Conservation (phyloP, 2,797 vertebrate species). For the Rhyacichthys aspro region DNA sequence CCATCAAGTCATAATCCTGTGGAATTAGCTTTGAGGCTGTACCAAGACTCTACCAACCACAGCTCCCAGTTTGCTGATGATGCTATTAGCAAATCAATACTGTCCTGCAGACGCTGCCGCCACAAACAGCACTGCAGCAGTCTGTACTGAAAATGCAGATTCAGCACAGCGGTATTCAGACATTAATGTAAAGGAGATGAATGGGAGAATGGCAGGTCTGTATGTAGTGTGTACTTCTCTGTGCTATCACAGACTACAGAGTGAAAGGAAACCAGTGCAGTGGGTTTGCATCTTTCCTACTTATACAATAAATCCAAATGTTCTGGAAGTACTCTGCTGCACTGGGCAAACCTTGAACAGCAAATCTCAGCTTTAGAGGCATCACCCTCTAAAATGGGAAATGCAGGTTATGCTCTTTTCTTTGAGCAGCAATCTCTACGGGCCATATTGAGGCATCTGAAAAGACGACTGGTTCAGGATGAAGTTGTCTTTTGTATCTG, state of each 20-base stretch:
- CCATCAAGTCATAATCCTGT: conserved; percentile 39
- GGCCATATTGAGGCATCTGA: conserved; percentile 62
- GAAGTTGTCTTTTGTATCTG: conserved; percentile 45
- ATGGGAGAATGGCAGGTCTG: neutral
- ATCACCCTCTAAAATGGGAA: conserved; percentile 39
- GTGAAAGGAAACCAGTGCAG: neutral
- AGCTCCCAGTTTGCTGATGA: conserved; percentile 25
- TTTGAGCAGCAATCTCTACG: conserved; percentile 59
- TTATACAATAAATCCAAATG: conserved; percentile 11
- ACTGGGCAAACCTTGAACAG: conserved; percentile 37
- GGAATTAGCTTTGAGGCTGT: conserved; percentile 32
- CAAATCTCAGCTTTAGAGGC: conserved; percentile 46
- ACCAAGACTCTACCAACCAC: conserved; percentile 13
- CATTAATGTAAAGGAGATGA: neutral
- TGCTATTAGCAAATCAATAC: conserved; percentile 62
- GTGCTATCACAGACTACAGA: conserved; percentile 1
- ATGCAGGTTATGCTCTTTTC: conserved; percentile 49
- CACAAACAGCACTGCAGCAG: conserved; percentile 44
- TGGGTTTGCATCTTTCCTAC: neutral
- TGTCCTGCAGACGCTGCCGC: conserved; percentile 20
- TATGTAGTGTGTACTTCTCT: neutral
- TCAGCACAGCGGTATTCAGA: conserved; percentile 25
- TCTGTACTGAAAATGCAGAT: conserved; percentile 30
- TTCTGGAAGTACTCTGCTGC: conserved; percentile 33
- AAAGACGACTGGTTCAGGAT: conserved; percentile 40